Conservation (phyloP, 2,113 vertebrate genomes). For the Sinocyclocheilus maitianheensis region DNA sequence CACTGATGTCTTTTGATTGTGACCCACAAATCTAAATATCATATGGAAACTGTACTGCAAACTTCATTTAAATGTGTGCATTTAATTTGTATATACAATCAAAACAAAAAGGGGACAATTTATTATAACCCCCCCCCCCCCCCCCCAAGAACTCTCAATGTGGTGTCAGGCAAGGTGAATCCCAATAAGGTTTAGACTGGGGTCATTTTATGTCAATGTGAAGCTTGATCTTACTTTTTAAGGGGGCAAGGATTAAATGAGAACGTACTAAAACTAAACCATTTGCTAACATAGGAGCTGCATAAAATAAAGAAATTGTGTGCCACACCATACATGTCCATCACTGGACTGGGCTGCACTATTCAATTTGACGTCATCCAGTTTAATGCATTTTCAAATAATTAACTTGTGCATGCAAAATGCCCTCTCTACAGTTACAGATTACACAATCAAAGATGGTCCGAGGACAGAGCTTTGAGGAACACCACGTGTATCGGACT, state of each 20-base stretch:
- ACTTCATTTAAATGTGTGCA: not conserved
- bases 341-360: not conserved
- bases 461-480: conserved; percentile 26
- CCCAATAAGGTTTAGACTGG: not conserved
- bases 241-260: not conserved
- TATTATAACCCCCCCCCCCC: too few relatives aligned
- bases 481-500: not conserved
- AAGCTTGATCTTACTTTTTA: not conserved
- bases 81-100: not conserved
- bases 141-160: not conserved
- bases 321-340: not conserved
- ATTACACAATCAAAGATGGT: conserved; percentile 24
- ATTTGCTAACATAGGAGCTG: not conserved
- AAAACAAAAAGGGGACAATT: not conserved
- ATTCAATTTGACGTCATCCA: not conserved
- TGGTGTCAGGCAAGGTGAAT: not conserved
- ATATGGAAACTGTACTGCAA: not conserved
- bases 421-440: not conserved
- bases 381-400: conserved; percentile 3
- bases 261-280: not conserved
- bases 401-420: not conserved
- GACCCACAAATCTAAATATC: too few relatives aligned
- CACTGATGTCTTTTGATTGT: not conserved
- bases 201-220: not conserved
- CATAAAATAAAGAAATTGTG: not conserved